These are phyloP conservation scores for Ophioninae sp. DNA, from an alignment of 2,888 invertebrate species.

Conservation along the genomic window DNA sequence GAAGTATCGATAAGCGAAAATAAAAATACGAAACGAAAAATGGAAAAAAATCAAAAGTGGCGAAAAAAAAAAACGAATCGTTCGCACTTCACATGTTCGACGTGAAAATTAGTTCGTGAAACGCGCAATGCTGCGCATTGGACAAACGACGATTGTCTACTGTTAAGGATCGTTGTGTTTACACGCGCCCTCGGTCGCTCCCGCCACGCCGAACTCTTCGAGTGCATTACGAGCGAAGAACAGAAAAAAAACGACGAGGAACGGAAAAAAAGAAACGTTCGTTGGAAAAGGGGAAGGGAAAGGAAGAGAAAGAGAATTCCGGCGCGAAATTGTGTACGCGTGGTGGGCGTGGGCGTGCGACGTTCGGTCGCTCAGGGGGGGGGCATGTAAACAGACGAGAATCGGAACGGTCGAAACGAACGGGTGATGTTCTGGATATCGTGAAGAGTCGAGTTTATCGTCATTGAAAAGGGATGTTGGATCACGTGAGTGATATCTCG, in stretches of 20 bases:
- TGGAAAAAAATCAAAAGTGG: not conserved
- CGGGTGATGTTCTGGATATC: constrained; percentile 44
- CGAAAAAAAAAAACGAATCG: not conserved
- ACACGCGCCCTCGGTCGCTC: not conserved
- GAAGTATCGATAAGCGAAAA: not conserved
- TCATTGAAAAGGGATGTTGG: too few relatives aligned
- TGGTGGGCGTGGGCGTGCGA: constrained; percentile 10
- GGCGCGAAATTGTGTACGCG: not conserved
- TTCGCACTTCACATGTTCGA: constrained; percentile 38
- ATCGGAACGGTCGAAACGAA: not conserved
- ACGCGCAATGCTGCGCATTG: constrained; percentile 8
- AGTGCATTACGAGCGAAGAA: constrained; percentile 26
- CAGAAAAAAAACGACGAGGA: constrained; percentile 1
- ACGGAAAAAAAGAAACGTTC: constrained; percentile 5
- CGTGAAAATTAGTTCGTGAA: not conserved
- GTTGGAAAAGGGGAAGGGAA: not conserved
- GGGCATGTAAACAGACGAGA: not conserved
- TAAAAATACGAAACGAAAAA: not conserved
- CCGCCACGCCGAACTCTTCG: constrained; percentile 59
- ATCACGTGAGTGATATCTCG: too few relatives aligned
- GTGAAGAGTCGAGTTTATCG: constrained; percentile 34
- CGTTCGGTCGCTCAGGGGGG: not conserved
- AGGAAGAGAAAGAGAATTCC: constrained; percentile 37
- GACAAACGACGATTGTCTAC: constrained; percentile 41
- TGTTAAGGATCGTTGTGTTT: constrained; percentile 28